phyloP scores from a whole-genome alignment of 2,113 vertebrate species.

The Lycaon pictus region DNA sequence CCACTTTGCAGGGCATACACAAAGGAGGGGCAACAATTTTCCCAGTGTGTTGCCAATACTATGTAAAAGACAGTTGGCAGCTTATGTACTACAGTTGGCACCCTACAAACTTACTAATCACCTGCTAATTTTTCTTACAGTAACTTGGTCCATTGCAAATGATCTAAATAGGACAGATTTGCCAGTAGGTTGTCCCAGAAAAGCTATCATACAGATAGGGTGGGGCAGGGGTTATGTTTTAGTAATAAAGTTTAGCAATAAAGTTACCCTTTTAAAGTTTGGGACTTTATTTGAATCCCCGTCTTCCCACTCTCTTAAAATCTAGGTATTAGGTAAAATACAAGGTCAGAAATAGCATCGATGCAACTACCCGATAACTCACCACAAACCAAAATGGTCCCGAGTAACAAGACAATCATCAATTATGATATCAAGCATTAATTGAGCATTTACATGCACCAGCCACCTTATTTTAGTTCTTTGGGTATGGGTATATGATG shows the following conservation, averaged over 20 bases:
- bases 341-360: not conserved
- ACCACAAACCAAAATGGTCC: not conserved
- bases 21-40: rapidly evolving
- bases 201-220: not conserved
- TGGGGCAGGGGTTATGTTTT: not conserved
- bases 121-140: not conserved
- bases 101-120: not conserved
- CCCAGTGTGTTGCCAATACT: not conserved
- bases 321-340: not conserved
- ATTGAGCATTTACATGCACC: not conserved
- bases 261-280: not conserved
- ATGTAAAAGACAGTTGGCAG: not conserved
- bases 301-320: not conserved
- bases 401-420: not conserved
- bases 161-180: not conserved
- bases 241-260: not conserved
- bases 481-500: too few species aligned
- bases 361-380: not conserved
- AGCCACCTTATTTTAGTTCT: not conserved
- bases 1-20: not conserved
- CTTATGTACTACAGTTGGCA: not conserved
- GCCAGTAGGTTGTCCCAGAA: not conserved
- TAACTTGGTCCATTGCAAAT: not conserved
- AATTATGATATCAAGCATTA: not conserved
- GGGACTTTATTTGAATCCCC: not conserved